A percentile compares a stretch with the other conserved stretches of the same genome.
Conservation (phyloP, 2,797 vertebrate species). For the Labroides dimidiatus region DNA sequence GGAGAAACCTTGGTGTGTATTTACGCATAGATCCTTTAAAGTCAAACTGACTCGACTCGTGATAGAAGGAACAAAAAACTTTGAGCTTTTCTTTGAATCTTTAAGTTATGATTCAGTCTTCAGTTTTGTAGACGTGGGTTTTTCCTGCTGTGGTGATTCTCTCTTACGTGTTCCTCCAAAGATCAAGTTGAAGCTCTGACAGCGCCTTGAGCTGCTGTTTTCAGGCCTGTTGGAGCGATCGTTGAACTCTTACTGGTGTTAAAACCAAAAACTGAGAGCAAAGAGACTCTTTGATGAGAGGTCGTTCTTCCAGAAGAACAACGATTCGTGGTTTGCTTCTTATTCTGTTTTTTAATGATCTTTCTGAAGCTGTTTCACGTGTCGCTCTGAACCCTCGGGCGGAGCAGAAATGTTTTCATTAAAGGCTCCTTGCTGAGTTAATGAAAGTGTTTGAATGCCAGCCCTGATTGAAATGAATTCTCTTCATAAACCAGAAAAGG, state of each 20-base stretch:
- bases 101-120: conserved; percentile 20
- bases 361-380: conserved; percentile 5
- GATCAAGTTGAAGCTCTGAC: no score
- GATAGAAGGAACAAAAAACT: no score
- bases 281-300: no score
- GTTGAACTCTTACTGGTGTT: no score
- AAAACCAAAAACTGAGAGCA: no score
- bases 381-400: conserved; percentile 5
- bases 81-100: no score
- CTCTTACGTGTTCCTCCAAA: no score
- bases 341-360: conserved; percentile 11
- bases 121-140: conserved; percentile 11
- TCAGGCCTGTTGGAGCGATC: no score
- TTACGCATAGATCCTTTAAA: no score
- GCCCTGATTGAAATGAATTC: conserved; percentile 37
- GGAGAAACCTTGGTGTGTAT: not conserved
- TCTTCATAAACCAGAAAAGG: not conserved
- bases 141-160: conserved; percentile 1
- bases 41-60: no score
- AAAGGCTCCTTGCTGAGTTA: conserved; percentile 22
- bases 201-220: no score
- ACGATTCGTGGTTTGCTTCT: not conserved
- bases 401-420: conserved; percentile 35
- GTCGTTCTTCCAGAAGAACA: conserved; percentile 3
- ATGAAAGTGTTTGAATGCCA: conserved; percentile 22